phyloP scores from a whole-genome alignment of 2,113 vertebrate species.

The Myotis yumanensis region DNA sequence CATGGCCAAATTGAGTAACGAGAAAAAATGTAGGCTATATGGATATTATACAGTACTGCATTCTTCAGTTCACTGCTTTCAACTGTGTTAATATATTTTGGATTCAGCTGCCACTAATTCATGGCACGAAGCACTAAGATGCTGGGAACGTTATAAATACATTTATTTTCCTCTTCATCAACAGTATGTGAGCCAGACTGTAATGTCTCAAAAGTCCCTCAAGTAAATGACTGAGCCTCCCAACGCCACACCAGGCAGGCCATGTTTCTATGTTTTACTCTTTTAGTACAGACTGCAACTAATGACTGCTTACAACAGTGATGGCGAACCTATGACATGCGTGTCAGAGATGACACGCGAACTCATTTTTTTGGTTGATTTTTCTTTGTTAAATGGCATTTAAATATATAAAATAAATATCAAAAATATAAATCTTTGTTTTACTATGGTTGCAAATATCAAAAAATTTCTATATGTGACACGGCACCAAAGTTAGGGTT shows the following conservation, averaged over 20 bases:
- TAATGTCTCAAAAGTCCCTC: neutral
- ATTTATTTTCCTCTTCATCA: neutral
- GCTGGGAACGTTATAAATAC: neutral
- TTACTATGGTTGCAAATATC: no score
- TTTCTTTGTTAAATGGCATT: no score
- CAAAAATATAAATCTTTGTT: no score
- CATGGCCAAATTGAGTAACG: neutral
- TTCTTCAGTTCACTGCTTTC: neutral
- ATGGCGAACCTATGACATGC: no score
- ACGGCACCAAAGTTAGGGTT: no score
- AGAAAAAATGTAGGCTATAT: neutral
- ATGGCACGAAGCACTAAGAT: neutral
- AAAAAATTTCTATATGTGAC: no score
- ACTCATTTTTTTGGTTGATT: no score
- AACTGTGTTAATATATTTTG: neutral
- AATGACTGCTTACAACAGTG: neutral
- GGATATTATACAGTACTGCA: neutral
- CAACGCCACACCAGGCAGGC: neutral
- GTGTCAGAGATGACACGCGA: no score
- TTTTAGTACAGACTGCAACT: neutral
- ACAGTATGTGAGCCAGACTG: neutral
- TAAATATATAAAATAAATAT: no score
- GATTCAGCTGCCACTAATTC: neutral
- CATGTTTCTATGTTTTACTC: neutral
- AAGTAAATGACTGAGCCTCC: neutral